A percentile compares a stretch with the other conserved stretches of the same genome.
phyloP scores from a whole-genome alignment of 2,797 vertebrate species.

The Zalophus californianus region DNA sequence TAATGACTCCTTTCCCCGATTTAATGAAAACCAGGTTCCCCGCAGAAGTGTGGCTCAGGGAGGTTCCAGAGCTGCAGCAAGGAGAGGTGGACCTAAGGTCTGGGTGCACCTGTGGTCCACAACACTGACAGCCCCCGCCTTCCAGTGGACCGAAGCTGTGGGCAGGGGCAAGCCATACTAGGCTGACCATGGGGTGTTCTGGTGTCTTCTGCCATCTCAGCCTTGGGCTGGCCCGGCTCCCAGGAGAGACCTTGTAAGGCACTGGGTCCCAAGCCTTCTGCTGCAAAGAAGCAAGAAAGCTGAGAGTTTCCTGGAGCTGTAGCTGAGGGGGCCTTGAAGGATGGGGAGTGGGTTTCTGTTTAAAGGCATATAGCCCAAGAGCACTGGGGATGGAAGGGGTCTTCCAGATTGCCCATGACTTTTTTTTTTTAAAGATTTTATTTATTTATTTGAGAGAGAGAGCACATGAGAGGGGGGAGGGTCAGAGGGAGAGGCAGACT shows the following conservation, averaged over 20 bases:
- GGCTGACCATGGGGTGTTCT: not conserved
- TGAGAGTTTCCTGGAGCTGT: not conserved
- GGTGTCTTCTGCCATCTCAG: not conserved
- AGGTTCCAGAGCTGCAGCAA: not conserved
- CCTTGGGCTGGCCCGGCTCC: not conserved
- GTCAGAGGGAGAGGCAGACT: no score
- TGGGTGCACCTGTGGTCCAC: not conserved
- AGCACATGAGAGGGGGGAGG: no score
- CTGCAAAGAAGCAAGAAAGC: not conserved
- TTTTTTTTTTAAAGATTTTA: no score
- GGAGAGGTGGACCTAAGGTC: not conserved
- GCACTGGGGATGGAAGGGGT: not conserved
- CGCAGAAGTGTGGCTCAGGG: not conserved
- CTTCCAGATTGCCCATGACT: not conserved
- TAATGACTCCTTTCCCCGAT: conserved; percentile 32
- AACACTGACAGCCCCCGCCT: not conserved
- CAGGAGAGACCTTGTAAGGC: not conserved
- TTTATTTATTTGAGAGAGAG: no score
- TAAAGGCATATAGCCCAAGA: not conserved
- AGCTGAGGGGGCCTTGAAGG: not conserved
- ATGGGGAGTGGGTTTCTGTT: not conserved
- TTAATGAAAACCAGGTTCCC: conserved; percentile 68
- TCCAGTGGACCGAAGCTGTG: not conserved
- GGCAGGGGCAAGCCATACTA: not conserved
- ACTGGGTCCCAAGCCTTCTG: not conserved